Evolutionary conservation across 1,140 invertebrate species (phyloP), one percentile per base, ranked within the genome.

Genomic region (Oryctes rhinoceros): DNA sequence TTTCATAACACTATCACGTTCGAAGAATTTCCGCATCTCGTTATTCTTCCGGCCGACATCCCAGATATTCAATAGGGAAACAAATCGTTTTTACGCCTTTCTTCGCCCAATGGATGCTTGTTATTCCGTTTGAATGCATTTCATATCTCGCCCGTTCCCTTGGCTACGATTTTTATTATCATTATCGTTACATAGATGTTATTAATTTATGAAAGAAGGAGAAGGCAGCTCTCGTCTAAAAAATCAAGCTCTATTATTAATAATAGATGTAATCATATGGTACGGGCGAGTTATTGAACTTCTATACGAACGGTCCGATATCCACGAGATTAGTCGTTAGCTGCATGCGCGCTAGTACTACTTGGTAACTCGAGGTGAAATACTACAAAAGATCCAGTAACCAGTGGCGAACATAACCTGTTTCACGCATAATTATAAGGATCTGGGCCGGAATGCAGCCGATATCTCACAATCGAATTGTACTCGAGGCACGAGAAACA

Each of bases 361-460:
- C 80, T 78, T 71, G 49, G 80, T 81, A 81, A 78, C 80, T 81
- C 65, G 79, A 81, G 81, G 81, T 81, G 79, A 79, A 81, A 80
- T 81, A 81, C 80, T 81, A 80, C 78, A 78, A 81, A 62, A 59
- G 77, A 59, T 78, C 77, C 20, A n/a, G 81, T 67, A 80, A 82
- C 81, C 81, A 80, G 81, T 82, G 81, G 81, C 81, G 77, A 80
- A 80, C 44, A 76, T 76, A 82, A 82, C 81, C 81, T 82, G 81
- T 82, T 82, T 76, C 81, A 76, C 80, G 81, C 81, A 82, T 82
- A 82, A 82, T 82, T 82, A 80, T 82, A 80, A 82, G 78, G 81
- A 82, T 82, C 79, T 82, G 30, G 79, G 76, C 49, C 53, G 78
- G 81, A 77, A 76, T 76, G 78, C 49, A 15, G 79, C 24, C 30